Percentiles rank a stretch among this genome's conserved stretches.
Conservation (phyloP, 2,888 invertebrate species). For the Halictus ligatus region DNA sequence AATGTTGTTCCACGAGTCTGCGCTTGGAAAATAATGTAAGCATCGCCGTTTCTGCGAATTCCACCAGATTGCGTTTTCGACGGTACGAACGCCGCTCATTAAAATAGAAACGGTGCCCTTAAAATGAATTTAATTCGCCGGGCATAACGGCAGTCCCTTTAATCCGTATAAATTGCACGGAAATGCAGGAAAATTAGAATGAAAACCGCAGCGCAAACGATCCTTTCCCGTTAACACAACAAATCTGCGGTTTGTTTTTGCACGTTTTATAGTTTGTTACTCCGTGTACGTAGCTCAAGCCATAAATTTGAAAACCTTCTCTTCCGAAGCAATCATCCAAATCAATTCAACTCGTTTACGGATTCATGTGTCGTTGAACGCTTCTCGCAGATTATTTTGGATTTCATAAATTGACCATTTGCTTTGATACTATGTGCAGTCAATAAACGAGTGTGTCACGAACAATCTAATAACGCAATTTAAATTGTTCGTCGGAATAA, state of each 20-base stretch:
- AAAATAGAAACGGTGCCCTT: not conserved
- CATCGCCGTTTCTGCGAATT: not conserved
- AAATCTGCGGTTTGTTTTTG: not conserved
- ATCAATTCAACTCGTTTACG: not conserved
- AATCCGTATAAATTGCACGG: not conserved
- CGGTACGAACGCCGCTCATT: not conserved
- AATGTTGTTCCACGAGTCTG: not conserved
- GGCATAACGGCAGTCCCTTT: not conserved
- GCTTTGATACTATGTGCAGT: no score
- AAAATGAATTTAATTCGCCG: constrained; percentile 27
- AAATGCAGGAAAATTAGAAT: not conserved
- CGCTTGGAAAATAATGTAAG: not conserved
- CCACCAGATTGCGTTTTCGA: not conserved
- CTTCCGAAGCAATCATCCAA: not conserved
- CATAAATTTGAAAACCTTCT: not conserved
- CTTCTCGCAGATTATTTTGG: not conserved
- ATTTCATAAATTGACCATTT: not conserved
- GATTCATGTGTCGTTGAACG: not conserved
- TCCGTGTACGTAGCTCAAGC: not conserved
- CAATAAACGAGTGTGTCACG: no score
- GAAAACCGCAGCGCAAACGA: not conserved
- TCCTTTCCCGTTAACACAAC: not conserved
- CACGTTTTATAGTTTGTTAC: not conserved
- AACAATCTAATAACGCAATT: no score
- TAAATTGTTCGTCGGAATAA: not conserved